Percentiles rank a stretch among this genome's conserved stretches.
phyloP scores from a whole-genome alignment of 2,888 invertebrate genomes.

The Drosophila mulleri region DNA sequence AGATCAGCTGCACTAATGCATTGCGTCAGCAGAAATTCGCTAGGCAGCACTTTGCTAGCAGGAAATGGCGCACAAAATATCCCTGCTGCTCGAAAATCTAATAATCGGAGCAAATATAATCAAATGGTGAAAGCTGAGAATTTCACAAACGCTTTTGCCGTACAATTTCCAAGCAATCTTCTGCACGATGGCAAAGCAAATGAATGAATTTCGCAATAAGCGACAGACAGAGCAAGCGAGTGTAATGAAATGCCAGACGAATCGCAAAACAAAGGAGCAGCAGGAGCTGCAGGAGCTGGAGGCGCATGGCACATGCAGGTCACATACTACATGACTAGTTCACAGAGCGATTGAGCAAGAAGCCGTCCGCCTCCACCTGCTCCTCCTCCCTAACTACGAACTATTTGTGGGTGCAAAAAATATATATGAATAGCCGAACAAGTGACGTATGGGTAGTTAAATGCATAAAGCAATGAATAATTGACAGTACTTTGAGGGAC shows the following conservation, averaged over 20 bases:
- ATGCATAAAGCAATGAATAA: not conserved
- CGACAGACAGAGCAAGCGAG: conserved; percentile 20
- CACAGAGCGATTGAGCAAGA: conserved; percentile 26
- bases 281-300: conserved; percentile 1
- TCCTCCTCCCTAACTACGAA: not conserved
- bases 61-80: conserved; percentile 22
- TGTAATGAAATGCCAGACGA: conserved; percentile 40
- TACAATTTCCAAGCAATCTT: conserved; percentile 15
- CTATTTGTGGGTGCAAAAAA: conserved; percentile 25
- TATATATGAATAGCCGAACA: conserved; percentile 7
- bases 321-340: conserved; percentile 42
- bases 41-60: conserved; percentile 29
- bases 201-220: conserved; percentile 33
- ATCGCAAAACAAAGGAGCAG: conserved; percentile 18
- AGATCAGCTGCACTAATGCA: conserved; percentile 52
- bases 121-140: conserved; percentile 14
- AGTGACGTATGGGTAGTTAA: not conserved
- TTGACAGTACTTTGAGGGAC: not conserved
- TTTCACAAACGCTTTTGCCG: conserved; percentile 25
- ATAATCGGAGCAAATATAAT: conserved; percentile 19
- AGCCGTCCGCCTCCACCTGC: not conserved
- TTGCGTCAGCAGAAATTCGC: conserved; percentile 34
- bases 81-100: conserved; percentile 5
- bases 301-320: conserved; percentile 44
- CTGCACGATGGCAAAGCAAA: conserved; percentile 30